Conservation (phyloP, 2,113 vertebrate species). For the Limnothrissa miodon region DNA sequence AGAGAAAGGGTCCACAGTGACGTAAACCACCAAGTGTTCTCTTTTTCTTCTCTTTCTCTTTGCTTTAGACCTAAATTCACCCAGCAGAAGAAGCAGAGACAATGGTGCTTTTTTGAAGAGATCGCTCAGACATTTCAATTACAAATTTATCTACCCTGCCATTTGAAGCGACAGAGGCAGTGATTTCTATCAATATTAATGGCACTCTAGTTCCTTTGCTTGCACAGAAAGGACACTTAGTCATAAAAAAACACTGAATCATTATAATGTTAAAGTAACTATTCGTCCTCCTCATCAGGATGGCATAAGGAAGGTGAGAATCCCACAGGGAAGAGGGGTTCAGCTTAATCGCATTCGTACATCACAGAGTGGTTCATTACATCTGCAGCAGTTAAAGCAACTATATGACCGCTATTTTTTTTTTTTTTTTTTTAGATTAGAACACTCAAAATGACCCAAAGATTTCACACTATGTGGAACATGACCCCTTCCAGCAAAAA, state of each 20-base stretch:
- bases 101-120: background rate
- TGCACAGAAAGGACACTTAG: background rate
- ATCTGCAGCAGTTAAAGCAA: background rate
- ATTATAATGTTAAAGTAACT: background rate
- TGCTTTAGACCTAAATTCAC: background rate
- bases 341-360: background rate
- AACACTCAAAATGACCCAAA: no score
- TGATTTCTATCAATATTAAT: conserved; percentile 20
- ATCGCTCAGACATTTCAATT: background rate
- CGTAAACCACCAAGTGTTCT: background rate
- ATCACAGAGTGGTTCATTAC: background rate
- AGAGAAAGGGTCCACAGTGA: background rate
- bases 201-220: background rate
- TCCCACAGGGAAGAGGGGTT: background rate
- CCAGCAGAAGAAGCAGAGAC: background rate
- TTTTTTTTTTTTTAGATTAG: no score
- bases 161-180: conserved; percentile 15
- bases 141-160: background rate
- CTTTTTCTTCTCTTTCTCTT: background rate
- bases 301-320: background rate
- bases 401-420: no score
- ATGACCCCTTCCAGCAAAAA: no score
- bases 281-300: background rate
- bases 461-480: no score
- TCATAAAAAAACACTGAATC: conserved; percentile 6